A percentile compares a stretch with the other conserved stretches of the same genome.
Conservation (phyloP, 1,140 invertebrate species). For the Papilio aristodemus region DNA sequence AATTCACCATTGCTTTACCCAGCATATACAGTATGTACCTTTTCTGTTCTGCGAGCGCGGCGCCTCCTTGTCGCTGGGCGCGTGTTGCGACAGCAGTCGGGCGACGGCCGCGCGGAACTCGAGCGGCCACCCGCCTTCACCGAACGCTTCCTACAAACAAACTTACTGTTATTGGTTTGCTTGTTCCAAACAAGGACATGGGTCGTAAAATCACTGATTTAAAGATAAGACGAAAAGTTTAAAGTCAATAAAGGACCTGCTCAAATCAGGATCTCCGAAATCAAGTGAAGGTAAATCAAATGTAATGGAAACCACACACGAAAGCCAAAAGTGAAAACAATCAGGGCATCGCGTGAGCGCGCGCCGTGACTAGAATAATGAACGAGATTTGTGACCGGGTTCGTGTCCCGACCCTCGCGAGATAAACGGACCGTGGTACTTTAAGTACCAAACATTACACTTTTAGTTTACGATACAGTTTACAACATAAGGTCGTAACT, state of each 20-base stretch:
- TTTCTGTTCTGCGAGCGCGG: constrained; percentile 42
- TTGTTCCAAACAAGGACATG: too few relatives aligned
- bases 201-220: too few relatives aligned
- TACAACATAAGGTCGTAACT: neutral
- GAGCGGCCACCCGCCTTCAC: constrained; percentile 68
- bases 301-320: neutral
- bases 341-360: constrained; percentile 7
- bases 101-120: constrained; percentile 70
- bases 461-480: neutral
- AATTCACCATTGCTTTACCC: too few relatives aligned
- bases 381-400: neutral
- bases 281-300: neutral
- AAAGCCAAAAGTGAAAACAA: neutral
- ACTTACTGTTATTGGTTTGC: constrained; percentile 10
- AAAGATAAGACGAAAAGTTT: too few relatives aligned
- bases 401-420: neutral
- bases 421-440: neutral
- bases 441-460: neutral
- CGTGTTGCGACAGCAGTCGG: constrained; percentile 64
- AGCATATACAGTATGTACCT: neutral
- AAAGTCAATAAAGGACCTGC: neutral
- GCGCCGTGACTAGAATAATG: neutral
- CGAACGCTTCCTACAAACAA: constrained; percentile 68
- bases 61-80: constrained; percentile 67
- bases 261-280: neutral